Evolutionary conservation across 53 echinoderm and acorn worm genomes (phyloP).

Genomic region (Holothuria leucospilota): DNA sequence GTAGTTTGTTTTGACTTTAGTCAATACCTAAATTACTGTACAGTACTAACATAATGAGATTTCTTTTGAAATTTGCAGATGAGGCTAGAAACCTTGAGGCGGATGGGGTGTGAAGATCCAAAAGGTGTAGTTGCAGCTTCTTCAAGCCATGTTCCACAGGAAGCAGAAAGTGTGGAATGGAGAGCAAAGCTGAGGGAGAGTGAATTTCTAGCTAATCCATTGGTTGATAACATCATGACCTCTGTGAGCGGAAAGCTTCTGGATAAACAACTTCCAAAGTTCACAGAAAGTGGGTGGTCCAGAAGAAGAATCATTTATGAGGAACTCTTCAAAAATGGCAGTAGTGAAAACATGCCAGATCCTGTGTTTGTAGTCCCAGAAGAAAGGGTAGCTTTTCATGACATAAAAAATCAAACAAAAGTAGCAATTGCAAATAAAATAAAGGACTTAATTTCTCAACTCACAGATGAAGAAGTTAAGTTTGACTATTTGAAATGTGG

Average conservation of each 20-base stretch:
- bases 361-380: conserved; percentile 5
- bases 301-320: not conserved
- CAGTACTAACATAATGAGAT: too few relatives aligned
- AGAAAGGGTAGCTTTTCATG: not conserved
- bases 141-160: not conserved
- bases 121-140: not conserved
- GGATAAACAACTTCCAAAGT: conserved; percentile 8
- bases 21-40: too few relatives aligned
- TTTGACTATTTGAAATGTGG: not conserved
- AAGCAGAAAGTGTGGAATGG: conserved; percentile 10
- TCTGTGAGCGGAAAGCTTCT: conserved; percentile 22
- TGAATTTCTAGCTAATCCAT: not conserved
- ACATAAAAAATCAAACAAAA: conserved; percentile 33
- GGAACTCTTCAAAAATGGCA: not conserved
- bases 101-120: conserved; percentile 27
- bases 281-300: not conserved
- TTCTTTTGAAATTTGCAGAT: conserved; percentile 1
- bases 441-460: not conserved
- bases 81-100: not conserved
- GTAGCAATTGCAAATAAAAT: not conserved
- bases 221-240: not conserved
- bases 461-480: not conserved
- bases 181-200: conserved; percentile 29
- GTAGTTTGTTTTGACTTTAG: too few relatives aligned
- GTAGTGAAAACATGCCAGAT: not conserved